Conservation (phyloP, 2,888 invertebrate genomes). For the Fragum fragum region DNA sequence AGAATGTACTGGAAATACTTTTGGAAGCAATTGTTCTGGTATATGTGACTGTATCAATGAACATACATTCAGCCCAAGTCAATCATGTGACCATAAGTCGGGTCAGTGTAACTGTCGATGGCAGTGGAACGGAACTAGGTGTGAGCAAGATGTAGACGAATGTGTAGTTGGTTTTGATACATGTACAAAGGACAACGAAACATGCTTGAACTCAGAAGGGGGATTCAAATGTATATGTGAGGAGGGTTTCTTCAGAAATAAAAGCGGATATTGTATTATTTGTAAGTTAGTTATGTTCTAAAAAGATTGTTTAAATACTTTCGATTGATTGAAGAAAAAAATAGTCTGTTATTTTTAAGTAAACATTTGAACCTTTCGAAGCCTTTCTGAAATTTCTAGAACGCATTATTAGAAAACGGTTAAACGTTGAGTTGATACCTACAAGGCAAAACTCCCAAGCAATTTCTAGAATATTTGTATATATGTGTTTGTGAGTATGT, state of each 20-base stretch:
- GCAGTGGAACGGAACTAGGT: slow-evolving; percentile 52
- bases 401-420: no score
- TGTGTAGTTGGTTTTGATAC: slow-evolving; percentile 2
- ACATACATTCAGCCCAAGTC: not conserved
- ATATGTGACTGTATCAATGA: not conserved
- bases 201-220: slow-evolving; percentile 21
- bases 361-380: no score
- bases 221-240: slow-evolving; percentile 17
- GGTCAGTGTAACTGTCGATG: slow-evolving; percentile 56
- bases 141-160: slow-evolving; percentile 55
- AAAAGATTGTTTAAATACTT: no score
- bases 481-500: no score
- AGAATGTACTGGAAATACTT: slow-evolving; percentile 35
- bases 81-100: no score
- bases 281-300: no score
- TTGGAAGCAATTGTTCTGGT: slow-evolving; percentile 17
- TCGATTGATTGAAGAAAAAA: no score
- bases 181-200: slow-evolving; percentile 17
- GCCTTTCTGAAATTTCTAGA: no score
- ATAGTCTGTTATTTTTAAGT: no score
- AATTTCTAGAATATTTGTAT: no score
- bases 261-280: not conserved
- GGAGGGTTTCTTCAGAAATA: not conserved
- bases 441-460: no score
- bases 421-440: no score